These are phyloP conservation scores for Chaetodon trifascialis DNA, from an alignment of 2,113 vertebrate genomes.

Conservation along the genomic window DNA sequence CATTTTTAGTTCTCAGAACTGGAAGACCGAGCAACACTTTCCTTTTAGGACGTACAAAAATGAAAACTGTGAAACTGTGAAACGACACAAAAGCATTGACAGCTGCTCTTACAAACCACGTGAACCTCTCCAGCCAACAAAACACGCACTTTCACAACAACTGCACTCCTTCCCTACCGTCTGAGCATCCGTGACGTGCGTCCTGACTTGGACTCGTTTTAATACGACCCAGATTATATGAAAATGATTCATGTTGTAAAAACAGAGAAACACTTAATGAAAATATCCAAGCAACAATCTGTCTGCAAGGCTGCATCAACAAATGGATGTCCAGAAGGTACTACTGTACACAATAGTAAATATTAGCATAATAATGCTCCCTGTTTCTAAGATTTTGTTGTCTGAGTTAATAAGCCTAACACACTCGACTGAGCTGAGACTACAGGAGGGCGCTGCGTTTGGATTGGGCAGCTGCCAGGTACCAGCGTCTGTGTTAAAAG, in stretches of 20 bases:
- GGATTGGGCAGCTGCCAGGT: conserved; percentile 33
- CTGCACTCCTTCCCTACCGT: not conserved
- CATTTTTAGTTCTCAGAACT: not conserved
- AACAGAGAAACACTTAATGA: conserved; percentile 2
- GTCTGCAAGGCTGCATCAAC: conserved; percentile 18
- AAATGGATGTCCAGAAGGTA: conserved; percentile 1
- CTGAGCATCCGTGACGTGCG: not conserved
- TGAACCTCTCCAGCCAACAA: not conserved
- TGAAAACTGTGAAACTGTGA: not conserved
- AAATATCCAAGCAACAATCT: not conserved
- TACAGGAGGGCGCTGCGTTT: not conserved
- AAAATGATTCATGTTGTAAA: not conserved
- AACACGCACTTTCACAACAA: not conserved
- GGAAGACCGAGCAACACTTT: not conserved
- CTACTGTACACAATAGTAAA: not conserved
- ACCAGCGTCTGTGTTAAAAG: not conserved
- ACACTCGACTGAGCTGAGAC: conserved; percentile 5
- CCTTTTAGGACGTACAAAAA: not conserved
- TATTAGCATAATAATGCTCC: conserved; percentile 43
- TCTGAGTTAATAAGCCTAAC: conserved; percentile 14
- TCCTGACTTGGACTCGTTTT: not conserved
- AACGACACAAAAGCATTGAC: not conserved
- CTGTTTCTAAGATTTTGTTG: not conserved
- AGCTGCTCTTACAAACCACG: not conserved
- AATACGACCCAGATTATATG: not conserved